Conservation (phyloP, 2,797 vertebrate genomes). For the Erithacus rubecula region DNA sequence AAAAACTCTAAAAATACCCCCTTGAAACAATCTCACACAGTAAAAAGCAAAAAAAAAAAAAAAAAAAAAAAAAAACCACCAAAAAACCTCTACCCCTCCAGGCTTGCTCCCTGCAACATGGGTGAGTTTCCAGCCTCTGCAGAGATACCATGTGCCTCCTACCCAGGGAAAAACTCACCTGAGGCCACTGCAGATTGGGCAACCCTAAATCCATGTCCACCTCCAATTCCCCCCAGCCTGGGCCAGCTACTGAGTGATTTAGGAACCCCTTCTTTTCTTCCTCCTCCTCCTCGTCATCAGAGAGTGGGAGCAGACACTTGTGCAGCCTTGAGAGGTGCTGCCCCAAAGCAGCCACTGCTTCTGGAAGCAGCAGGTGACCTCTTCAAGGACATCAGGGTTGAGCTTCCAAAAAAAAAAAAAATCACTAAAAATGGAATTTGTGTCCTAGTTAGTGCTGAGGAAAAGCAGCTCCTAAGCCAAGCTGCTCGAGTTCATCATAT, state of each 20-base stretch:
- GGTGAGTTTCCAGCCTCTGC: accelerated
- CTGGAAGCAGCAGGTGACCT: neutral
- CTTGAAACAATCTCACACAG: neutral
- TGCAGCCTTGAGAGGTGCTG: neutral
- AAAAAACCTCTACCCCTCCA: accelerated
- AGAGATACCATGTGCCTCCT: accelerated
- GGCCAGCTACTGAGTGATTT: neutral
- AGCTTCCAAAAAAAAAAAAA: neutral
- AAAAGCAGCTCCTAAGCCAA: neutral
- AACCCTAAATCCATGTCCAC: neutral
- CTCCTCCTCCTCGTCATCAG: neutral
- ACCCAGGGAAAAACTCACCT: neutral
- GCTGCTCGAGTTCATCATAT: neutral
- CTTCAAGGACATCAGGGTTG: neutral
- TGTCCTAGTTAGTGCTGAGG: neutral
- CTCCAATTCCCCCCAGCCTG: neutral
- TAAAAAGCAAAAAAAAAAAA: neutral
- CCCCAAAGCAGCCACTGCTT: neutral
- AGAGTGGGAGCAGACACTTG: neutral
- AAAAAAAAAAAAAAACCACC: accelerated
- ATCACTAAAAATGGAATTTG: neutral
- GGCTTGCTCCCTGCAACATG: accelerated
- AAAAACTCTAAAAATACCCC: accelerated
- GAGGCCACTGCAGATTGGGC: neutral
- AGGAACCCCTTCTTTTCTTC: neutral